Evolutionary conservation across 2,888 invertebrate species (phyloP).

Genomic region (Melinaea marsaeus): DNA sequence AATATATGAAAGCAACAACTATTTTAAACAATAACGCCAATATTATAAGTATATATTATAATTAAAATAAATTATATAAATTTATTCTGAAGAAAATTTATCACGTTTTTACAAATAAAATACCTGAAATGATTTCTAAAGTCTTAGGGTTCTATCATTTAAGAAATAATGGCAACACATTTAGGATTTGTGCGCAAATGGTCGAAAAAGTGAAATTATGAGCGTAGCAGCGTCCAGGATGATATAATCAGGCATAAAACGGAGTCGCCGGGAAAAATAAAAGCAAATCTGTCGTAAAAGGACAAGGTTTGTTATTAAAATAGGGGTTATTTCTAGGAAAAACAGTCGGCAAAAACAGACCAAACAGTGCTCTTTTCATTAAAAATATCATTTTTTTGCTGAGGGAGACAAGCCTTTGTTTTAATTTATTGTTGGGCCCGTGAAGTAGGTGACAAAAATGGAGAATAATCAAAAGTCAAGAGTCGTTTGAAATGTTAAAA

Average conservation of each 20-base stretch:
- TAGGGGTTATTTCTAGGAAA: slow-evolving; percentile 24
- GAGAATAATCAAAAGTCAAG: no score
- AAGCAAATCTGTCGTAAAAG: slow-evolving; percentile 33
- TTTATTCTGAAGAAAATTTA: neutral
- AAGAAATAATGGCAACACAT: slow-evolving; percentile 24
- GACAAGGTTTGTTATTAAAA: slow-evolving; percentile 32
- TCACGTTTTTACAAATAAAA: slow-evolving; percentile 16
- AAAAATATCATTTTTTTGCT: slow-evolving; percentile 13
- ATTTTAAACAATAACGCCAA: no score
- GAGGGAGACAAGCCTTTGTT: slow-evolving; percentile 14
- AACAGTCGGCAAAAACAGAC: slow-evolving; percentile 14
- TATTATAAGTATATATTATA: no score
- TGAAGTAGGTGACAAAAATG: neutral
- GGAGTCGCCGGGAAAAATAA: slow-evolving; percentile 28
- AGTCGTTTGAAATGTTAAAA: no score
- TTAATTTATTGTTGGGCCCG: slow-evolving; percentile 5
- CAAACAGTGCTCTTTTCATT: slow-evolving; percentile 22
- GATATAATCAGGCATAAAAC: slow-evolving; percentile 35
- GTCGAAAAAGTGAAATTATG: slow-evolving; percentile 29
- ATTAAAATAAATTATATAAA: no score
- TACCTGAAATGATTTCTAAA: slow-evolving; percentile 17
- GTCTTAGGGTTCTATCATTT: slow-evolving; percentile 15
- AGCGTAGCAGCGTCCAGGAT: slow-evolving; percentile 33
- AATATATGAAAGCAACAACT: neutral
- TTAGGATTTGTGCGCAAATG: slow-evolving; percentile 24